phyloP scores from a whole-genome alignment of 1,140 invertebrate species.

The Coboldia fuscipes region DNA sequence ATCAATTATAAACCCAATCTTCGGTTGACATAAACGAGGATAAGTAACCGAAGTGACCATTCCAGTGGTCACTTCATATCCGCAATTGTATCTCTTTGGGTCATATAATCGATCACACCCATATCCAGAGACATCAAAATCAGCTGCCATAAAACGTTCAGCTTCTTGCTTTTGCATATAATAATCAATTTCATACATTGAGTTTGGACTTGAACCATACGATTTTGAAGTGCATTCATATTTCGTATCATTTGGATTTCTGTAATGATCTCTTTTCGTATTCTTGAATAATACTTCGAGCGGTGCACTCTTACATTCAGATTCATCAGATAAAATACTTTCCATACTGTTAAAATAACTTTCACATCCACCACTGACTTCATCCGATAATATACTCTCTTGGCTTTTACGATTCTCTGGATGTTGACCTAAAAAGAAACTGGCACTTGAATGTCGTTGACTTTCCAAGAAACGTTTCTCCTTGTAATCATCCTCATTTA shows the following conservation, averaged over 20 bases:
- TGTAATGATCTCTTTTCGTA: constrained; percentile 2
- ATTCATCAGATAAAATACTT: constrained; percentile 57
- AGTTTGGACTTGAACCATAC: constrained; percentile 35
- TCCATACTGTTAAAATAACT: constrained; percentile 50
- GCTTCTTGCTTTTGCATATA: constrained; percentile 16
- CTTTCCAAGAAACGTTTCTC: constrained; percentile 19
- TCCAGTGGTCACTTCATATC: too few species aligned
- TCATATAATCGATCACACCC: constrained; percentile 9
- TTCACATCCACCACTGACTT: constrained; percentile 23
- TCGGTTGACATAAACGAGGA: too few species aligned
- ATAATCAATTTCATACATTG: constrained; percentile 18
- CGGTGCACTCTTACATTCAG: constrained; percentile 53
- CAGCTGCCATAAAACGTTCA: constrained; percentile 7
- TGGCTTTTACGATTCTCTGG: constrained; percentile 33
- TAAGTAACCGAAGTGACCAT: too few species aligned
- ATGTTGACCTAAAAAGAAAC: constrained; percentile 37
- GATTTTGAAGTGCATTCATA: constrained; percentile 24
- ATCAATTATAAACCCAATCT: too few species aligned
- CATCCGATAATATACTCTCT: constrained; percentile 53
- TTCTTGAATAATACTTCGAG: constrained; percentile 43
- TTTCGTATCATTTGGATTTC: background rate
- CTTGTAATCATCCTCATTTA: constrained; percentile 10
- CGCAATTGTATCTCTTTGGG: too few species aligned
- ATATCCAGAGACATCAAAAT: constrained; percentile 18
- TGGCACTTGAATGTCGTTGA: constrained; percentile 34